Conservation (phyloP, 2,113 vertebrate species). For the Microtus richardsoni region DNA sequence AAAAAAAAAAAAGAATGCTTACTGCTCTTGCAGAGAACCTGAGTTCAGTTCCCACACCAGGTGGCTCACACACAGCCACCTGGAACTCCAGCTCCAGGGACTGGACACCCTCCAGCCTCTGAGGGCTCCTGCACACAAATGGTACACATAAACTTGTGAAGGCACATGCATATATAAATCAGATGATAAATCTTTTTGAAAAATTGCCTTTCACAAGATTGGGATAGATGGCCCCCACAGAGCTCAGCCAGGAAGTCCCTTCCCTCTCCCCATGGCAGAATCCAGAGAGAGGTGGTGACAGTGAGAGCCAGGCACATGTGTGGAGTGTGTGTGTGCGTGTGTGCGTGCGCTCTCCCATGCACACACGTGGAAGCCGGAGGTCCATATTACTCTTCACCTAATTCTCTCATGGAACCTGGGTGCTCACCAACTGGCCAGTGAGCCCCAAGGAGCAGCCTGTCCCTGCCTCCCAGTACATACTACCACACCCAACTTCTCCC, state of each 20-base stretch:
- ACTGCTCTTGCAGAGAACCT: background rate
- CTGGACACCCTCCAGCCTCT: background rate
- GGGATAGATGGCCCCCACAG: background rate
- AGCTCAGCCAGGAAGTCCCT: background rate
- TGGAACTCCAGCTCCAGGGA: background rate
- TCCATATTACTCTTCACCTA: background rate
- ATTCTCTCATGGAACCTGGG: background rate
- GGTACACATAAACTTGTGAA: background rate
- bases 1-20: too few relatives aligned
- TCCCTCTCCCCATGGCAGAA: background rate
- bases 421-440: background rate
- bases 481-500: background rate
- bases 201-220: background rate
- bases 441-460: background rate
- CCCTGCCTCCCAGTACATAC: background rate
- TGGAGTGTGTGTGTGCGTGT: background rate
- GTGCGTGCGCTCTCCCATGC: rapidly evolving
- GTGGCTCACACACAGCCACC: background rate
- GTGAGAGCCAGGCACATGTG: background rate
- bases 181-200: background rate
- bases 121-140: background rate
- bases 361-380: background rate
- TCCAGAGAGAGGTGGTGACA: background rate
- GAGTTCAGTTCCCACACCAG: background rate
- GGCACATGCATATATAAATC: background rate